These are phyloP conservation scores for Cotesia congregata DNA, from an alignment of 2,888 invertebrate genomes.

Conservation along the genomic window DNA sequence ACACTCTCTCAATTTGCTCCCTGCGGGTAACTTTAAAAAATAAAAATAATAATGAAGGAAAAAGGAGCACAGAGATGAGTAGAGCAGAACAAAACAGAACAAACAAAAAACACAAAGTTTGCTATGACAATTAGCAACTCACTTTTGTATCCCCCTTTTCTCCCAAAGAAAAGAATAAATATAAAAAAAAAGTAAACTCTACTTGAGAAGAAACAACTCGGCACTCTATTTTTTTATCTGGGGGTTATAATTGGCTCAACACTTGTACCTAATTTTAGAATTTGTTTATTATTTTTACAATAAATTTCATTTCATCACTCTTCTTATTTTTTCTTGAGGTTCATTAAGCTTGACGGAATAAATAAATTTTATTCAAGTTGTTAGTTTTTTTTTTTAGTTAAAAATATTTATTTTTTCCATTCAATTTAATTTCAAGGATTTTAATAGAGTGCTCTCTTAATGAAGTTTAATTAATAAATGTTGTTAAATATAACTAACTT, in stretches of 20 bases:
- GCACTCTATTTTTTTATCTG: constrained; percentile 16
- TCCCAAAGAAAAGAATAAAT: neutral
- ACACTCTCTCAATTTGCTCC: neutral
- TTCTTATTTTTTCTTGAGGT: neutral
- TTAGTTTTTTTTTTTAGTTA: neutral
- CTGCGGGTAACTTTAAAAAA: neutral
- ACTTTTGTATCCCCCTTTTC: constrained; percentile 35
- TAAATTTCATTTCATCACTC: constrained; percentile 4
- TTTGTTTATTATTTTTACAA: constrained; percentile 13
- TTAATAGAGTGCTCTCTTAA: too few relatives aligned
- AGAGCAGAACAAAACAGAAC: neutral
- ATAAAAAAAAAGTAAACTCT: constrained; percentile 9
- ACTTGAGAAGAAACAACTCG: constrained; percentile 26
- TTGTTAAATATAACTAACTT: too few relatives aligned
- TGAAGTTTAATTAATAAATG: too few relatives aligned
- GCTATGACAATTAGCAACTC: constrained; percentile 54
- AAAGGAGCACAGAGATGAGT: neutral
- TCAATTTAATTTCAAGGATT: too few relatives aligned
- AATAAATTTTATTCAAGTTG: too few relatives aligned
- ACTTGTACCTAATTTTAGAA: constrained; percentile 17
- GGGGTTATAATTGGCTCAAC: constrained; percentile 8
- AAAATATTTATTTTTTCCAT: neutral
- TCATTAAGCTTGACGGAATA: neutral
- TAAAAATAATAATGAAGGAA: constrained; percentile 11
- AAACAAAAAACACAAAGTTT: constrained; percentile 47